Percentiles rank a stretch among this genome's conserved stretches.
Evolutionary conservation across 2,888 invertebrate species (phyloP).

Genomic region (Anthophora plumipes): DNA sequence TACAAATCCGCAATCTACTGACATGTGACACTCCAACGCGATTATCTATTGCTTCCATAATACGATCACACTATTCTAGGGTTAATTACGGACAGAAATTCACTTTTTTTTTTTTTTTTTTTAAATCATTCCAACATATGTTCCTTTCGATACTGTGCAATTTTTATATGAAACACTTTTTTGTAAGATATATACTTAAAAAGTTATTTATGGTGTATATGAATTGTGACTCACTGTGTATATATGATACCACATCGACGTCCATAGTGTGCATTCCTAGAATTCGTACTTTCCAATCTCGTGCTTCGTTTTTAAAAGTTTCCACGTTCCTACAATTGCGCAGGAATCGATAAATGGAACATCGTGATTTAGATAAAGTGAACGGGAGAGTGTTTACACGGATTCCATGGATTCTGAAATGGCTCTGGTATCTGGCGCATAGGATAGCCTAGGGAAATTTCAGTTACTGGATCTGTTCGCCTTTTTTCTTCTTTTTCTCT

Average conservation of each 20-base stretch:
- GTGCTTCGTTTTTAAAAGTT: neutral
- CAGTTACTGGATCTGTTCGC: neutral
- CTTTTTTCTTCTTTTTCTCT: neutral
- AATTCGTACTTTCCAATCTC: neutral
- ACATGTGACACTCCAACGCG: too few species aligned
- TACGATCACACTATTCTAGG: too few species aligned
- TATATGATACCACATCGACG: neutral
- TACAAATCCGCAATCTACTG: too few species aligned
- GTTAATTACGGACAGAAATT: too few species aligned
- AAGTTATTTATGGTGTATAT: too few species aligned
- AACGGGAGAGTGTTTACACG: constrained; percentile 9
- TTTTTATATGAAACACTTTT: too few species aligned
- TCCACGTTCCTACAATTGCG: neutral
- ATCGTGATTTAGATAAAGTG: neutral
- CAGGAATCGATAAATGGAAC: neutral
- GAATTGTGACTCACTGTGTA: too few species aligned
- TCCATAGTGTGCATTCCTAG: neutral
- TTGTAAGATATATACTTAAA: too few species aligned
- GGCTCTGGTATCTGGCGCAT: neutral
- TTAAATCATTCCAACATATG: too few species aligned
- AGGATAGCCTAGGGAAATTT: constrained; percentile 13
- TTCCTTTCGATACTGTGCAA: too few species aligned
- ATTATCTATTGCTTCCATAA: too few species aligned
- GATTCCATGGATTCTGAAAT: constrained; percentile 2
- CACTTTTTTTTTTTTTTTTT: too few species aligned